Evolutionary conservation across 2,888 invertebrate species (phyloP), one percentile per base, ranked within the genome.

Genomic region (Papilio protenor): DNA sequence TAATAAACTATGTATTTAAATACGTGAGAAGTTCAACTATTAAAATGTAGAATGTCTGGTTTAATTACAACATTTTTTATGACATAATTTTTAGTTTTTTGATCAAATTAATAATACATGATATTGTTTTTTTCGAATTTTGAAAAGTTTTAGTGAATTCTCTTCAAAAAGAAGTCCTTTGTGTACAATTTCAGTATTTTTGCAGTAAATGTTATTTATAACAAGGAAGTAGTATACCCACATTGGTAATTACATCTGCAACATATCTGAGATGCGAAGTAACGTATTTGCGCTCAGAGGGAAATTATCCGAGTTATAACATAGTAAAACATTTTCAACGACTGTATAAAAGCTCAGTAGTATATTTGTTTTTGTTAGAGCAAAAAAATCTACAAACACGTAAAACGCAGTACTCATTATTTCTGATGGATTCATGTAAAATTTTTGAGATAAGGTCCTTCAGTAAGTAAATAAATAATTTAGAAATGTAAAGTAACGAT

Each of bases 211-310:
- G 45, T 49, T 70, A 23, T 11, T 1, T 2, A 18, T 52, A 71
- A 71, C 71, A 71, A 71, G 71, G 23, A 71, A 14, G 18, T 52
- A 52, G 23, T n/a, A 27, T 27, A 23, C 27, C 49, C 71, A 27
- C 11, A 27, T 45, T 5, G 47, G 71, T 49, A 52, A 71, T 49
- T 49, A 49, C 49, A 23, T 3, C 23, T 27, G 71, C 16, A 21
- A 10, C 23, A 71, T 70, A 47, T 71, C 71, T 21, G 49, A 49
- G 16, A 70, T 21, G 23, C 52, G 66, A 71, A 71, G 23, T 70
- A 71, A 71, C 27, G 47, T 21, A 70, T 49, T n/a, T 71, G 23
- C 49, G 27, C 70, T 70, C 23, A 52, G 71, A 71, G 71, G 27
- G 16, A 71, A 71, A 71, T 71, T 27, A 27, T 27, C 23, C 47